These are phyloP conservation scores for Glyptemys insculpta DNA, from an alignment of 2,797 vertebrate genomes.

Conservation along the genomic window DNA sequence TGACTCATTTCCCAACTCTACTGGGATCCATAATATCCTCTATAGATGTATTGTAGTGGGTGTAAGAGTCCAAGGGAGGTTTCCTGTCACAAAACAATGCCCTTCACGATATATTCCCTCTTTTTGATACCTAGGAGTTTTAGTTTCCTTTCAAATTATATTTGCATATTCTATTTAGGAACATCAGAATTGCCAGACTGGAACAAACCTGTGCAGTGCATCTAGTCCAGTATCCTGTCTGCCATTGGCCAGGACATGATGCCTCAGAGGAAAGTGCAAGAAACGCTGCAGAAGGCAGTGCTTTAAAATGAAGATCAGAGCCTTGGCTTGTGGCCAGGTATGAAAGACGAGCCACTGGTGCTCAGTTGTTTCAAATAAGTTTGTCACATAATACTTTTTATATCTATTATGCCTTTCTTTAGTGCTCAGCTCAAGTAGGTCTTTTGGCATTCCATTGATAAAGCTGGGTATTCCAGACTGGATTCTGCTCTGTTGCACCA, in stretches of 20 bases:
- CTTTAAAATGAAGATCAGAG: background rate
- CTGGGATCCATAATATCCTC: accelerated
- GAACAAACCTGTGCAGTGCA: background rate
- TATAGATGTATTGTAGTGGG: background rate
- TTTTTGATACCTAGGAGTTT: background rate
- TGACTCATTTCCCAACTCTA: background rate
- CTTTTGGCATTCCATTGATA: background rate
- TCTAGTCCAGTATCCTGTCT: background rate
- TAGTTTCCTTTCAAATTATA: background rate
- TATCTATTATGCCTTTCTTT: background rate
- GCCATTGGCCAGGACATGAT: background rate
- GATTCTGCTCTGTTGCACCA: background rate
- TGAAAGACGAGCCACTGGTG: background rate
- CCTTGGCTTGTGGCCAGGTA: background rate
- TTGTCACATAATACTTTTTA: background rate
- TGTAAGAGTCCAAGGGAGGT: background rate
- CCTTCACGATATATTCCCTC: accelerated
- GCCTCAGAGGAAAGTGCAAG: background rate
- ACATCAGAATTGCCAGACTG: background rate
- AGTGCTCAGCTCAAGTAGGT: background rate
- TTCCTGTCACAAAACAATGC: background rate
- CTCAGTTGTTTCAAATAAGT: background rate
- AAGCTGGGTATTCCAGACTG: background rate
- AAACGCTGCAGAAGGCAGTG: background rate
- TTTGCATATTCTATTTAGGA: background rate